Percentiles rank a stretch among this genome's conserved stretches.
Evolutionary conservation across 2,113 vertebrate genomes (phyloP).

Genomic region (Heterotilapia buettikoferi): DNA sequence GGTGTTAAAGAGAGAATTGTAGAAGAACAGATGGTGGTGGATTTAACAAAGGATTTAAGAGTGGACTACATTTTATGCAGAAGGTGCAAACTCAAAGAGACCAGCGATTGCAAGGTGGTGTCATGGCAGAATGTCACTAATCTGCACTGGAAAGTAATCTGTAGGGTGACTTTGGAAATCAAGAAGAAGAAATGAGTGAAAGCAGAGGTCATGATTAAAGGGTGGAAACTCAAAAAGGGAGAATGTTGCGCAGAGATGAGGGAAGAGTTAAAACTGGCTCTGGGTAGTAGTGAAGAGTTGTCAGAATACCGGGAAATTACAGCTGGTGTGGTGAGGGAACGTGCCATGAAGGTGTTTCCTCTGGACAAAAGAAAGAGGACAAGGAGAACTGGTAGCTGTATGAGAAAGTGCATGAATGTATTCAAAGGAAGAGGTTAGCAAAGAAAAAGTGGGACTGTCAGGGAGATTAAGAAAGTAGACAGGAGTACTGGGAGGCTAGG

Average conservation of each 20-base stretch:
- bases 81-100: not conserved
- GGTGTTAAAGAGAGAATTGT: not conserved
- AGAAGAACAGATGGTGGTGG: not conserved
- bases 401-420: not conserved
- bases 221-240: not conserved
- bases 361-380: not conserved
- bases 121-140: not conserved
- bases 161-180: not conserved
- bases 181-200: not conserved
- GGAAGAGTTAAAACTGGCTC: not conserved
- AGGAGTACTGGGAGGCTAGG: not conserved
- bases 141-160: not conserved
- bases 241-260: not conserved
- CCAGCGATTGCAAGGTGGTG: not conserved
- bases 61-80: not conserved
- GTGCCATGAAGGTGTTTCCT: not conserved
- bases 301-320: not conserved
- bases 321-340: not conserved
- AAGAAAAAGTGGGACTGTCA: not conserved
- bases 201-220: not conserved
- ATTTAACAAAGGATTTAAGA: not conserved
- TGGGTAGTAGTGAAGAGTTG: not conserved
- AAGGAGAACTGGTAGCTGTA: not conserved
- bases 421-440: not conserved
- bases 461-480: not conserved